Evolutionary conservation across 2,888 invertebrate species (phyloP), one percentile per base, ranked within the genome.

Genomic region (Rhagium mordax): DNA sequence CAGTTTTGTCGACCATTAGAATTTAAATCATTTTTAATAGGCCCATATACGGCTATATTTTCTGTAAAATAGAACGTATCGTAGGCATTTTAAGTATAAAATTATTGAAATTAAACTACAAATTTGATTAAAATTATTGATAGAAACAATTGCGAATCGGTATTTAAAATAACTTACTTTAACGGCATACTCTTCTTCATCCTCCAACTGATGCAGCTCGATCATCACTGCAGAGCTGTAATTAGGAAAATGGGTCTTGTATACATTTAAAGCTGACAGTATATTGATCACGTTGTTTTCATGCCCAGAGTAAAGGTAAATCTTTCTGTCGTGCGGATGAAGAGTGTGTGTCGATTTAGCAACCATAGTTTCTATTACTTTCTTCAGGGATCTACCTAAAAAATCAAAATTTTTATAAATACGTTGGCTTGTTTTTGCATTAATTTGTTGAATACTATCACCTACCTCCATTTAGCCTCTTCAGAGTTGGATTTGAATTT

Each of bases 241-340:
- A 48, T 83, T 83, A 0, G 87, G 86, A 67, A 87, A 84, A 76
- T 89, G 88, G 0, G 88, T 86, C 62, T 73, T 48, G 81, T 86
- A 91, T 16, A 90, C 84, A 8, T 87, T 85, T 16, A 92, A 84
- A 27, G 90, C 88, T 16, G 85, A 84, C 33, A 91, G 84, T 29
- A 91, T 77, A 48, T 89, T 88, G 13, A 89, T 87, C 5, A 92
- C 86, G 29, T 91, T 91, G 4, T 90, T 89, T 80, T 92, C 92
- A 82, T 92, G 92, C 0, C 89, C 90, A 29, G 90, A 88, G 82
- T 88, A 90, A 21, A 91, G 78, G 77, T 85, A 87, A 27, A 90
- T 83, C 77, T 89, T 89, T 4, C 83, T 82, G 0, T 75, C 81
- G 15, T 74, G 68, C 3, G 81, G 79, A 2, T 72, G 7, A n/a